These are phyloP conservation scores for Sepiola atlantica DNA, from an alignment of 2,888 invertebrate genomes.

Conservation along the genomic window DNA sequence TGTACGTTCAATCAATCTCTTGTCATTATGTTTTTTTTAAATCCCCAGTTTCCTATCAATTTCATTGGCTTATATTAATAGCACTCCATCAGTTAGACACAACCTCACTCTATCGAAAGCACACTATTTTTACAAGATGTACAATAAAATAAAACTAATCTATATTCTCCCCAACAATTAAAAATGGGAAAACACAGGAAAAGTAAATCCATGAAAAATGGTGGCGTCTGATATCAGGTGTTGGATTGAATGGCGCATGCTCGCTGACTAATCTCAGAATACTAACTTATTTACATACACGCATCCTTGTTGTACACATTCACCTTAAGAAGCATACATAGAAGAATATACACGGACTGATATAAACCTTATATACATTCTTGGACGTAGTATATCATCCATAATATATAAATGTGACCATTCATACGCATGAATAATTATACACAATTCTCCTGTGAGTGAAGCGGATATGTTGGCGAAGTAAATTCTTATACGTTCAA, in stretches of 20 bases:
- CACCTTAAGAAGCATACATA: no score
- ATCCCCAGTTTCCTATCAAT: background rate
- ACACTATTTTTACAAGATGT: background rate
- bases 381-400: no score
- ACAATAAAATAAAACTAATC: background rate
- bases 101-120: background rate
- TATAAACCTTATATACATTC: no score
- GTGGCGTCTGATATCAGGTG: background rate
- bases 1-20: background rate
- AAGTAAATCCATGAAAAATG: background rate
- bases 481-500: no score
- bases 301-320: no score
- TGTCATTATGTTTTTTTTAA: background rate
- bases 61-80: background rate
- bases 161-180: background rate
- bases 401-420: background rate
- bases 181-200: background rate
- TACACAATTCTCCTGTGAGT: no score
- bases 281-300: no score
- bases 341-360: no score
- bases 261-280: background rate
- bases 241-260: background rate
- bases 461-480: no score
- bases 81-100: background rate
- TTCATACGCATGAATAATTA: background rate